Base-by-base conservation (phyloP, 2,113 vertebrate genomes). In the Scomber colias region DNA sequence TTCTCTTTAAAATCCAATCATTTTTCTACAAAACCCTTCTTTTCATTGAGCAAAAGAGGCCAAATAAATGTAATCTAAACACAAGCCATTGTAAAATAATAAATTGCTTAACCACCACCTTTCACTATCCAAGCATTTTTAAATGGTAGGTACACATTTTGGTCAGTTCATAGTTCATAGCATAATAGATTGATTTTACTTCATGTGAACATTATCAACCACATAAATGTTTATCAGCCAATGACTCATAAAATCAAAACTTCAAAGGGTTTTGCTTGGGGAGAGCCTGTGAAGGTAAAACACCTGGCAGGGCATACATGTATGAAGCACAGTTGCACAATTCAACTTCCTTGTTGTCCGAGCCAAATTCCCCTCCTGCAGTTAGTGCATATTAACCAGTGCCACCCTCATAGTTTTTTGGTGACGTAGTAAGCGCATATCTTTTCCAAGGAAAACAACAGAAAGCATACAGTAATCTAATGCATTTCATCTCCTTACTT, bases 371-470 rank as follows among this genome's bases (percentile, higher is more conserved):
- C 68, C 77, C 61, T 70, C 31, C 51, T 60, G 21, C 54, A 64
- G 54, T 79, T 19, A 31, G 30, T 44, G 30, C 17, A 49, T 74
- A 71, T 81, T 73, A 80, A 72, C 61, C 31, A 59, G 31, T 65
- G 44, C 45, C 4, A 3, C 56, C 31, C 35, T 50, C 0, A 2
- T 27, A 30, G 8, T 55, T 54, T 53, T 78, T 81, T 87, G 71
- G 87, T 91, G 77, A 90, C 80, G 55, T 8, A 72, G 81, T 17
- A 51, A 66, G 24, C 13, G 19, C 50, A 9, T 82, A 71, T 72
- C 24, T 21, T 40, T 44, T 81, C 75, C 80, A 89, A 86, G 16
- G 11, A 73, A 84, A 87, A 87, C 65, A 86, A 17, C 10, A 27
- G 24, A 59, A 57, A 68, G 55, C 45, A 45, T 15, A 10, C 63